Conservation (phyloP, 2,113 vertebrate genomes). For the Amphilophus citrinellus region DNA sequence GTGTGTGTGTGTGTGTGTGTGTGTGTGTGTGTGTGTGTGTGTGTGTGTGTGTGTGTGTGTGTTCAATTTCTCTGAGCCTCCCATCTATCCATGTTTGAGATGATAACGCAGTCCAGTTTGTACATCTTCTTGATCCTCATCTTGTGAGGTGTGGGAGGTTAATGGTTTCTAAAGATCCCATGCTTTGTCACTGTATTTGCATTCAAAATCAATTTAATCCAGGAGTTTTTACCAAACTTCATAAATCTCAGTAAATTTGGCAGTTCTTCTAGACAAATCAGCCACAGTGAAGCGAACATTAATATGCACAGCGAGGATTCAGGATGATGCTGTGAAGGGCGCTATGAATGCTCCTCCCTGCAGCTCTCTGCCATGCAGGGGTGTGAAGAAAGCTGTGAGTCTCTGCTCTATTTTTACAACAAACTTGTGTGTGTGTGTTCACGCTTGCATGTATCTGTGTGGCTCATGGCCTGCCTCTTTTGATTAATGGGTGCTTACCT, state of each 20-base stretch:
- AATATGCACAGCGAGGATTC: background rate
- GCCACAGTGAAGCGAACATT: background rate
- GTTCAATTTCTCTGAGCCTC: background rate
- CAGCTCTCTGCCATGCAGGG: conserved; percentile 7
- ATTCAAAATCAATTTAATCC: background rate
- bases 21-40: background rate
- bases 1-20: no score
- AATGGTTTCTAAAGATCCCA: background rate
- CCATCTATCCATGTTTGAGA: background rate
- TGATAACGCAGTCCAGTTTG: background rate
- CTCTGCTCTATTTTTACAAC: conserved; percentile 49
- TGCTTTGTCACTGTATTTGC: background rate
- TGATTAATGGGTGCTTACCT: conserved; percentile 49
- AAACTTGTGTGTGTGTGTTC: background rate
- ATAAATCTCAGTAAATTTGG: background rate
- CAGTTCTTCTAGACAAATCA: background rate
- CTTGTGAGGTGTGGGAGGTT: conserved; percentile 3
- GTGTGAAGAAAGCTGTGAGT: conserved; percentile 34
- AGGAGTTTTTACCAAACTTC: background rate
- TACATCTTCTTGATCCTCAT: background rate
- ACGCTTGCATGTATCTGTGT: background rate
- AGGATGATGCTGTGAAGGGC: conserved; percentile 5
- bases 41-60: background rate
- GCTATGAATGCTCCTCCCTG: background rate
- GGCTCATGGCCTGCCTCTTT: background rate